Percentiles rank a stretch among this genome's conserved stretches.
Conservation (phyloP, 2,113 vertebrate species). For the Leptobrachium ailaonicum region DNA sequence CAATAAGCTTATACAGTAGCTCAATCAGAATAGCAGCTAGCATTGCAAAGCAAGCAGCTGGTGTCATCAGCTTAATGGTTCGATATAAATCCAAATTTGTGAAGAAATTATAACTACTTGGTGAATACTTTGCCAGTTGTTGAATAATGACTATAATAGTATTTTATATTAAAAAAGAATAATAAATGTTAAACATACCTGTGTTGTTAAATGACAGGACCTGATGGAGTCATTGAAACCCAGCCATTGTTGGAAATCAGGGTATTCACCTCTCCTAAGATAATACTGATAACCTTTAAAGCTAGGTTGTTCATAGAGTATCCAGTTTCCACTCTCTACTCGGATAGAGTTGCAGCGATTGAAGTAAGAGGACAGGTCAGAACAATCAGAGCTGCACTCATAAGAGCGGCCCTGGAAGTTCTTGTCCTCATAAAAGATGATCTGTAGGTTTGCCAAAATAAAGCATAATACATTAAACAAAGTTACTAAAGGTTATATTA, state of each 20-base stretch:
- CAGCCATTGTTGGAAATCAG: conserved; percentile 22
- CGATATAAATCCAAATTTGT: no score
- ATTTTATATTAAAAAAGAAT: no score
- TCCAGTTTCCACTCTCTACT: conserved; percentile 87
- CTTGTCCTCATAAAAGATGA: conserved; percentile 90
- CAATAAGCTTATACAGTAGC: no score
- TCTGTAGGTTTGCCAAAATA: conserved; percentile 60
- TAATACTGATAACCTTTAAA: conserved; percentile 8
- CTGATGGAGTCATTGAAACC: conserved; percentile 17
- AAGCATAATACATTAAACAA: no score
- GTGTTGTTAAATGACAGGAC: conserved; percentile 75
- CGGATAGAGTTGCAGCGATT: conserved; percentile 81
- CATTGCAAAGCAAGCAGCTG: no score
- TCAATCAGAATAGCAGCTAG: no score
- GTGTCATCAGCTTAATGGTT: no score
- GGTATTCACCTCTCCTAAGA: conserved; percentile 17
- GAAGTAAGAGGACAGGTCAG: conserved; percentile 72
- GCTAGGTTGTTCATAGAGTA: conserved; percentile 76
- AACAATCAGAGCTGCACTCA: conserved; percentile 83
- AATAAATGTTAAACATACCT: conserved; percentile 57
- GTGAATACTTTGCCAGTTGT: no score
- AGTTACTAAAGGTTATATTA: no score
- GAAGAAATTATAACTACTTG: no score
- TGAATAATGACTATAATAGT: no score
- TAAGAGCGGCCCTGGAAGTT: conserved; percentile 86